phyloP scores from a whole-genome alignment of 1,140 invertebrate genomes.

The Agrypnia vestita region DNA sequence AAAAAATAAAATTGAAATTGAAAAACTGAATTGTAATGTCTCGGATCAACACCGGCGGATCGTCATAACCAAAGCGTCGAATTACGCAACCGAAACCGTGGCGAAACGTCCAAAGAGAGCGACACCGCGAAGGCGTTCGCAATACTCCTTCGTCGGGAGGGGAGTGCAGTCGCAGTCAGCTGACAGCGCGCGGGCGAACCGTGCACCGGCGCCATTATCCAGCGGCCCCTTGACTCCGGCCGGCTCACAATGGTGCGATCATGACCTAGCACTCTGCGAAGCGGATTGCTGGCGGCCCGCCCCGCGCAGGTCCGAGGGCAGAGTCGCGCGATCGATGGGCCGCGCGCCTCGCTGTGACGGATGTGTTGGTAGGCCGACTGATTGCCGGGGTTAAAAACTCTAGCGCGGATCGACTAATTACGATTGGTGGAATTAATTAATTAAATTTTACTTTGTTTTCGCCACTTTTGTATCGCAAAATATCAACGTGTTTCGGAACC shows the following conservation, averaged over 20 bases:
- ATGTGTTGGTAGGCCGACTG: background rate
- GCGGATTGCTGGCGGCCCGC: slow-evolving; percentile 32
- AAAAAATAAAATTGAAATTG: too few relatives aligned
- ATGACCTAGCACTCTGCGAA: slow-evolving; percentile 50
- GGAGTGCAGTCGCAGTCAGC: background rate
- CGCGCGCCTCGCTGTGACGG: background rate
- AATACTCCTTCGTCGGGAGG: background rate
- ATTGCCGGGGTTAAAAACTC: too few relatives aligned
- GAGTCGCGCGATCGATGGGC: slow-evolving; percentile 16
- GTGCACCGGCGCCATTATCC: background rate
- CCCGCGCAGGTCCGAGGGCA: slow-evolving; percentile 27
- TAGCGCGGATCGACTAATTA: too few relatives aligned
- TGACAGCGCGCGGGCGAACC: slow-evolving; percentile 1
- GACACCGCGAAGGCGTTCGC: background rate
- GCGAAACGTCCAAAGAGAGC: background rate
- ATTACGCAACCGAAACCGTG: slow-evolving; percentile 9
- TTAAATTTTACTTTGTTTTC: too few relatives aligned
- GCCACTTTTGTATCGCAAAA: too few relatives aligned
- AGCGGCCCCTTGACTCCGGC: slow-evolving; percentile 26
- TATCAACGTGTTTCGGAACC: too few relatives aligned
- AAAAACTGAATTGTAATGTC: too few relatives aligned
- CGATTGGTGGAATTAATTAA: too few relatives aligned
- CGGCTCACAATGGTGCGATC: slow-evolving; percentile 45
- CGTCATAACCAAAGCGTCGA: background rate
- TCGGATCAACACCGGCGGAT: too few relatives aligned